These are phyloP conservation scores for Herminia tarsipennalis DNA, from an alignment of 2,888 invertebrate species.

Conservation along the genomic window DNA sequence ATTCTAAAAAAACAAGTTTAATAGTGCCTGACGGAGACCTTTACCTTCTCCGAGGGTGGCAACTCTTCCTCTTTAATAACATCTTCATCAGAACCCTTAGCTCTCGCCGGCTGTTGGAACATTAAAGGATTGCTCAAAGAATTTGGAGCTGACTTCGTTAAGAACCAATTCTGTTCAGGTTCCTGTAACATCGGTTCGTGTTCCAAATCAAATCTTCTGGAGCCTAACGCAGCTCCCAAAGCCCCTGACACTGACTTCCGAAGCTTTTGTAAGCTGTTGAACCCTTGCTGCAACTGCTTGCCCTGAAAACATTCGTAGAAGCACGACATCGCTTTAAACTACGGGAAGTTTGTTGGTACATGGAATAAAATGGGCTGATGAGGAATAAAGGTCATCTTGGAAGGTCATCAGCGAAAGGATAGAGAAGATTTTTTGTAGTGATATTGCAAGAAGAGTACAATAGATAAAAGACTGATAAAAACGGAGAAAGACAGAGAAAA, in stretches of 20 bases:
- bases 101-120: conserved; percentile 61
- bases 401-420: not conserved
- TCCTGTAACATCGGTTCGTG: conserved; percentile 82
- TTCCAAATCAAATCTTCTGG: conserved; percentile 79
- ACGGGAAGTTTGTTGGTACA: conserved; percentile 57
- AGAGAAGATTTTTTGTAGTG: not conserved
- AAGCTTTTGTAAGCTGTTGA: conserved; percentile 89
- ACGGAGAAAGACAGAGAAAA: not conserved
- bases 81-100: conserved; percentile 66
- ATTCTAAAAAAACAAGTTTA: too few species aligned
- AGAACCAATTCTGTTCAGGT: conserved; percentile 90
- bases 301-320: conserved; percentile 84
- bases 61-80: conserved; percentile 70
- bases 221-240: conserved; percentile 79
- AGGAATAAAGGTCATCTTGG: conserved; percentile 70
- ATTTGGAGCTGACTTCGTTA: conserved; percentile 92
- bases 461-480: not conserved
- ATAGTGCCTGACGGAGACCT: too few species aligned
- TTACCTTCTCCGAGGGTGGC: conserved; percentile 71
- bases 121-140: conserved; percentile 88
- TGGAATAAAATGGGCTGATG: conserved; percentile 56
- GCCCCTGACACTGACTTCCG: conserved; percentile 89
- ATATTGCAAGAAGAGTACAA: not conserved
- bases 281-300: conserved; percentile 82
- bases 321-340: conserved; percentile 84